Evolutionary conservation across 2,113 vertebrate species (phyloP), one percentile per base, ranked within the genome.

Genomic region (Catharus minimus): DNA sequence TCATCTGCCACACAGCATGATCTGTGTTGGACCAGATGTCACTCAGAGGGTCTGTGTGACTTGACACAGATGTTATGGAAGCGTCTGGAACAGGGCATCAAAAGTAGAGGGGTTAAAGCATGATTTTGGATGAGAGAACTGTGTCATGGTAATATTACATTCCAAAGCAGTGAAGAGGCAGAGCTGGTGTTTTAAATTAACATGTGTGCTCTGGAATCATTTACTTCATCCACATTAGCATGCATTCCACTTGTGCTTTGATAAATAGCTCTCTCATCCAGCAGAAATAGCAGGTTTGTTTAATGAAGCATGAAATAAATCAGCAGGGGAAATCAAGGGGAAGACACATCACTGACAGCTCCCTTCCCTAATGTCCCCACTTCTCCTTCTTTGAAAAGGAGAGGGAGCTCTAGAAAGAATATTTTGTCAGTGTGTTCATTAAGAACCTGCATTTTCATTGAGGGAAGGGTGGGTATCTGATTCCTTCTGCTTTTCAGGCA

Each of bases 171-270:
- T 88, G 86, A 94, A 94, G 82, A 94, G 77, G 74, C 83, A 75
- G 73, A 90, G 76, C 73, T 88, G 38, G 46, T 88, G 95, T 88
- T 95, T 93, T 79, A 79, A 95, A 93, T 94, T 92, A 94, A 77
- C 1, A 10, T 41, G 2, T 82, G 41, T 74, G 36, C 61, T 92
- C 92, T 96, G 93, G 88, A 94, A 94, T 95, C 6, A 64, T 83
- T 96, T 92, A 84, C 56, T 95, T 71, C 73, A 68, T 67, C 89
- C 41, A 38, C 65, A 56, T 75, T 90, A 82, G 50, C 65, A 71
- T 90, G 46, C 83, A 88, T 88, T 88, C 81, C 86, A 93, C 88
- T 95, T 95, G 83, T 84, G 50, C 83, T 93, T 95, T 94, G 88
- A 90, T 94, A 92, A 88, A 61, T 81, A 86, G 77, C 9, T 2